Evolutionary conservation across 2,113 vertebrate genomes (phyloP), one percentile per base, ranked within the genome.

Genomic region (Stercorarius parasiticus): DNA sequence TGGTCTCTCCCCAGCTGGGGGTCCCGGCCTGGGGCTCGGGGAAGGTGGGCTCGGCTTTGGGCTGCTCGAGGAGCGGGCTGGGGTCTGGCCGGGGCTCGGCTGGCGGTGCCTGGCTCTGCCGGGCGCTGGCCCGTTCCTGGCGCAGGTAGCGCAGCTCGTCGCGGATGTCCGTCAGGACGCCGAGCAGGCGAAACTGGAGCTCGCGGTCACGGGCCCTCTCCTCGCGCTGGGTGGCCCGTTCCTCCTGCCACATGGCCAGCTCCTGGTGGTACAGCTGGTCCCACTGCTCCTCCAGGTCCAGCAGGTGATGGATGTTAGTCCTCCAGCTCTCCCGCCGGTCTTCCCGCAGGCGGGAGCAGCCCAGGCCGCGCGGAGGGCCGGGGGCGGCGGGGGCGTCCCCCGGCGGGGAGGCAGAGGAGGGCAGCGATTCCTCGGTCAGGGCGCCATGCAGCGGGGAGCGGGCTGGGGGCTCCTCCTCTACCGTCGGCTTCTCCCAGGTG

Each of bases 271-370:
- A 97, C 83, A 98, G 91, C 45, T 94, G 95, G 82, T 97, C 97
- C 97, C 97, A 97, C 76, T 97, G 96, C 71, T 98, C 96, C 94
- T 98, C 97, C 95, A 98, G 95, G 82, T 98, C 97, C 34, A 97
- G 90, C 74, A 98, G 87, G 40, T 96, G 93, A 16, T 96, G 95
- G 88, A 97, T 91, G 59, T 96, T 97, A 93, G 97, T 96, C 94
- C 94, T 91, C 96, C 96, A 97, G 72, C 89, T 82, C 19, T 93
- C 96, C 17, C 90, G 85, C 22, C 78, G 74, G 7, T 95, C 93
- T 6, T 96, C 95, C 15, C 90, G 86, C 26, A 92, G 82, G 34
- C 81, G 93, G 27, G 94, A 91, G 74, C 95, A 96, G 72, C 97
- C 97, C 50, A 81, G 55, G 62, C 96, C 82, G 3, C 93, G 84